Base-by-base conservation (phyloP, 2,888 invertebrate species). In the Sialis lutaria region DNA sequence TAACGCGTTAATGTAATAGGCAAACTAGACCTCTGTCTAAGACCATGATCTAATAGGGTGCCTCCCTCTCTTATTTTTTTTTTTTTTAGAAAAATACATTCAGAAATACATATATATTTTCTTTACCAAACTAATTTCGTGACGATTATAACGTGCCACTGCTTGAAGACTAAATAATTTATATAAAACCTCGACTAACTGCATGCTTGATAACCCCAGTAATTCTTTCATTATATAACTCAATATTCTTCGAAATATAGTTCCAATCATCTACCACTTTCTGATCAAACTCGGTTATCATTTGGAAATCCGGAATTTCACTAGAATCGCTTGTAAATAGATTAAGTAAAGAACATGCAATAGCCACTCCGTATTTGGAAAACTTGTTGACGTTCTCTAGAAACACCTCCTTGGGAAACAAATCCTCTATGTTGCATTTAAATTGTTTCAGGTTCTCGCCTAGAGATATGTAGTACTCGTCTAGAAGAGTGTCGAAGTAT, bases 161-260 rank as follows among this genome's bases (percentile, higher is more conserved):
- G 22, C 22, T 22, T 22, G 4, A 22, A 22, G 22, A 22, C 22
- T 22, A 39, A 12, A 39, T 39, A 10, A 30, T 8, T 43, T 33
- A 46, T 34, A 46, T 41, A 46, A 46, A 46, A 6, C 34, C 22
- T 8, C 22, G 32, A 12, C 12, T 9, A 46, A 34, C 40, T 3
- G 46, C 46, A 40, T 46, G 46, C 13, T 32, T 31, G 32, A 46
- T 40, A 46, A 46, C 22, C 7, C 40, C 46, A 46, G 40, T 46
- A 12, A 46, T 33, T 12, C 46, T 13, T 40, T 32, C 33, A 8
- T 40, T 40, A 46, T 46, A 46, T 7, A 41, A 4, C 6, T 40
- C 40, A 33, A 22, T 30, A 22, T 46, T 49, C 30, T 42, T 51
- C n/a, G 45, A 51, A 42, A 52, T 54, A 43, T 51, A 45, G 2